These are phyloP conservation scores for Tragelaphus imberbis DNA, from an alignment of 2,113 vertebrate genomes.

Conservation along the genomic window DNA sequence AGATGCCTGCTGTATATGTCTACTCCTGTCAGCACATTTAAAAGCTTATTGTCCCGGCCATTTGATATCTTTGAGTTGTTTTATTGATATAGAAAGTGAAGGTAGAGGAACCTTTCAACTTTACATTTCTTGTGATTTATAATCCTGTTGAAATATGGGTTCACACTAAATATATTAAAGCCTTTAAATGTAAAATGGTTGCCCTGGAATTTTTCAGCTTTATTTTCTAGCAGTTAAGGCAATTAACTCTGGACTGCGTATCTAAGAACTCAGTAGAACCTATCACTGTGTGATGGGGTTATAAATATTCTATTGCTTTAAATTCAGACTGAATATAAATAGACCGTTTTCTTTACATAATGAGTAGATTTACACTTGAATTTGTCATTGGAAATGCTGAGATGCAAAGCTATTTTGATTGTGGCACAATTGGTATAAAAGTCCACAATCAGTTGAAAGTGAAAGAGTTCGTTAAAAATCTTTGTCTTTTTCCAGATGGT, in stretches of 20 bases:
- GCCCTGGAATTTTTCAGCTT: not conserved
- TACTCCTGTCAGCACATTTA: not conserved
- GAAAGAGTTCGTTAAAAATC: not conserved
- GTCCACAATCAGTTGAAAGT: not conserved
- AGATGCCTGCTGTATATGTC: not conserved
- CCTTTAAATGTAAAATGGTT: constrained; percentile 15
- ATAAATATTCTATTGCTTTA: not conserved
- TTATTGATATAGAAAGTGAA: not conserved
- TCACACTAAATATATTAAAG: not conserved
- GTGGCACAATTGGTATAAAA: not conserved
- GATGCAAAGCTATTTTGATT: not conserved
- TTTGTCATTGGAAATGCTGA: constrained; percentile 40
- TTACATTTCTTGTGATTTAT: not conserved
- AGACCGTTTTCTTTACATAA: constrained; percentile 22
- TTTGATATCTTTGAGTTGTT: not conserved
- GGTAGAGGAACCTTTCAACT: not conserved
- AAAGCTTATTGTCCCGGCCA: not conserved
- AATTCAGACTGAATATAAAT: constrained; percentile 16
- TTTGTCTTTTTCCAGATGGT: constrained; percentile 17
- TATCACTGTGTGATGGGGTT: not conserved
- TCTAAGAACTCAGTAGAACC: not conserved
- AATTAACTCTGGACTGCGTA: not conserved
- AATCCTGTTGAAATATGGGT: not conserved
- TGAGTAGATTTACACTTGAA: not conserved
- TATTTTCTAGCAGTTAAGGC: constrained; percentile 18